Conservation (phyloP, 1,140 invertebrate genomes). For the Diorhabda sublineata region DNA sequence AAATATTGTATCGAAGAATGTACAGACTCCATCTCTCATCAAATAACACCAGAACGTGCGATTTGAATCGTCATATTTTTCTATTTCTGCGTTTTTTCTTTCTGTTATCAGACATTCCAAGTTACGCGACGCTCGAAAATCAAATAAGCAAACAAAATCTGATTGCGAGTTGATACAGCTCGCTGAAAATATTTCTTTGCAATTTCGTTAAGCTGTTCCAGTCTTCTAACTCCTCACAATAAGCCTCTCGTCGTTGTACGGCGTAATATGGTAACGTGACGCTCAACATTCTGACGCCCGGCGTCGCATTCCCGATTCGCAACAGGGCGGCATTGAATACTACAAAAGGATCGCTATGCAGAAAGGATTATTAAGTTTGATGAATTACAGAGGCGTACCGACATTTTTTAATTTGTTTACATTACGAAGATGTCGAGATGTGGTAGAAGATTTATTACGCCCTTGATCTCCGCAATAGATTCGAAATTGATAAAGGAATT, state of each 20-base stretch:
- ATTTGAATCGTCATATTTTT: no score
- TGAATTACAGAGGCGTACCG: conserved; percentile 17
- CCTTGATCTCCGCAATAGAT: no score
- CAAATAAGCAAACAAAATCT: conserved; percentile 21
- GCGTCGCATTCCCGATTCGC: no score
- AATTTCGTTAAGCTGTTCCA: conserved; percentile 31
- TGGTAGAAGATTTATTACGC: no score
- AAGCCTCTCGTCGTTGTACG: conserved; percentile 11
- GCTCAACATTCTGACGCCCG: background rate
- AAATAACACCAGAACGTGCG: no score
- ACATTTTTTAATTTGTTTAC: no score
- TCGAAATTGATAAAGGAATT: no score
- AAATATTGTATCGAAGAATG: no score
- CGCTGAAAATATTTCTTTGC: conserved; percentile 29
- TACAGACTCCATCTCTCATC: no score
- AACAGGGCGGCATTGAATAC: conserved; percentile 16
- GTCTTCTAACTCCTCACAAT: conserved; percentile 27
- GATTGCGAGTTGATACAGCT: conserved; percentile 20
- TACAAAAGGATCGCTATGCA: conserved; percentile 32
- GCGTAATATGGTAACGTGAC: conserved; percentile 22
- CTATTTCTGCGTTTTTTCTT: background rate
- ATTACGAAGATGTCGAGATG: no score
- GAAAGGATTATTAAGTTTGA: conserved; percentile 41
- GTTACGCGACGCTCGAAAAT: conserved; percentile 12
- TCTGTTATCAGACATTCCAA: conserved; percentile 3